Evolutionary conservation across 23 tunicate genomes (phyloP).

Genomic region (Styela plicata): DNA sequence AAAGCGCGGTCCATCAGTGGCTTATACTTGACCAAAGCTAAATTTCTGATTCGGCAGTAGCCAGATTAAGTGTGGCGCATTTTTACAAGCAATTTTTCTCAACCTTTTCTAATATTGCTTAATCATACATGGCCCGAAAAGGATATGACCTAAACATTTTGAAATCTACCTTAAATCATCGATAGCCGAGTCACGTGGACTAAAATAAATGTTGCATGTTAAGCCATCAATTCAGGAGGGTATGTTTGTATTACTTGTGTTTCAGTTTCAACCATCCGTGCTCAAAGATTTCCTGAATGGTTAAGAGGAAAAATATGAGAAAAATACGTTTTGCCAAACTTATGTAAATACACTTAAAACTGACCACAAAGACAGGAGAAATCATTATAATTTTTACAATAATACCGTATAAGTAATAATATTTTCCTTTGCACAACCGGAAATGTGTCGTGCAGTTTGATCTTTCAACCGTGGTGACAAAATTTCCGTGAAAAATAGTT

Average conservation of each 20-base stretch:
- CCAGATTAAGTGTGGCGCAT: too few species aligned
- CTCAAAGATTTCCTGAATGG: not conserved
- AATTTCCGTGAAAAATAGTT: not conserved
- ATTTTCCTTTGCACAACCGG: not conserved
- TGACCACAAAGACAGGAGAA: not conserved
- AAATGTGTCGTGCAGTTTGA: not conserved
- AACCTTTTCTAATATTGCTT: too few species aligned
- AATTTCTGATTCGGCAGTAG: too few species aligned
- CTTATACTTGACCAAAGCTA: too few species aligned
- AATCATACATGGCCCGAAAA: too few species aligned
- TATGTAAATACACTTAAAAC: not conserved
- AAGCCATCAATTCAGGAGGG: not conserved
- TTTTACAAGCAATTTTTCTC: too few species aligned
- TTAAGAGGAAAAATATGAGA: not conserved
- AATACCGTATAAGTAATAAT: not conserved
- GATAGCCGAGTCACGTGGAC: too few species aligned
- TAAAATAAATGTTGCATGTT: too few species aligned
- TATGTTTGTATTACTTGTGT: not conserved
- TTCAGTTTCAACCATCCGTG: not conserved
- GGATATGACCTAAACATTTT: too few species aligned
- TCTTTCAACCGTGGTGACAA: not conserved
- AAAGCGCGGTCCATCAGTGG: too few species aligned
- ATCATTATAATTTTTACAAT: not conserved
- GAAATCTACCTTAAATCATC: too few species aligned
- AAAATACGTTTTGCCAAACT: too few species aligned